Evolutionary conservation across 2,113 vertebrate species (phyloP), one percentile per base, ranked within the genome.

Genomic region (Xyrauchen texanus): DNA sequence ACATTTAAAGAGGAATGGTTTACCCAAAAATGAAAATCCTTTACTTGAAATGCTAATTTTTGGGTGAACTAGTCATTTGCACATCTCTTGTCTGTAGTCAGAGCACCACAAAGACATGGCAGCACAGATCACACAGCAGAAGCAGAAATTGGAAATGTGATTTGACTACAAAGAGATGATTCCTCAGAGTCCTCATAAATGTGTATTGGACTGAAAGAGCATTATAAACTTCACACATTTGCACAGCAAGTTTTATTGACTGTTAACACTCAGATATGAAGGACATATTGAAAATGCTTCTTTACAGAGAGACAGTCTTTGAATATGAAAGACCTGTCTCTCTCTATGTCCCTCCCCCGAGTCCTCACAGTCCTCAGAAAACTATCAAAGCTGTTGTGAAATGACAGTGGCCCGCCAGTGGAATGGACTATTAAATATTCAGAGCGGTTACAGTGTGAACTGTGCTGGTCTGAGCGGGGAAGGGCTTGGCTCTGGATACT

Each of bases 391-490:
- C 82, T 75, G 66, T 81, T 46, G 44, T 65, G 72, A 66, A 82
- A 81, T 81, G 63, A 77, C 81, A 34, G 21, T 34, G 21, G 21
- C n/a, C n/a, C n/a, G 21, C 21, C 21, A 34, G 21, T 34, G 21
- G 21, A 68, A 85, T 66, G 72, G 81, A 85, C 82, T 88, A 90
- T 91, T 68, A 91, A 91, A 91, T 89, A 92, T 91, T 91, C 87
- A 92, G 81, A 85, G 84, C 77, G 79, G 55, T 74, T 86, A 34
- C 21, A 34, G 21, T 34, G 21, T 34, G 21, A 34, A 34, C 3
- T 34, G 21, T 34, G 21, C 21, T 34, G 21, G 21, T 34, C 21
- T 34, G 21, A 34, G 21, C 21, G 21, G 21, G 21, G 21, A 34
- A 34, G 21, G 21, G 21, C 21, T 34, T 34, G 21, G 1, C 3